These are phyloP conservation scores for Callorhinus ursinus DNA, from an alignment of 2,113 vertebrate genomes.

Conservation along the genomic window DNA sequence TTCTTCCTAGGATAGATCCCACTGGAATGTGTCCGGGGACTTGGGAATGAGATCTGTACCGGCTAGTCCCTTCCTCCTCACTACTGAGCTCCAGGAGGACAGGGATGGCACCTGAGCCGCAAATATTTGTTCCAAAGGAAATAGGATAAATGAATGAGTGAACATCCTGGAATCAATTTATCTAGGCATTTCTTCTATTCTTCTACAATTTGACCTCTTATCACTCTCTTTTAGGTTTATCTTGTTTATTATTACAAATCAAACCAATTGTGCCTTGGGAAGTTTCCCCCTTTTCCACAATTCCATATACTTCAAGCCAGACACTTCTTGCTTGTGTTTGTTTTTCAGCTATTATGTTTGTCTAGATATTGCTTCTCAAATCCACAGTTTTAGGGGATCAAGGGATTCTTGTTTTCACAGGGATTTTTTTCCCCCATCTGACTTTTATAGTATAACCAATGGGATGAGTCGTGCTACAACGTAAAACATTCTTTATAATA, in stretches of 20 bases:
- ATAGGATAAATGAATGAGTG: neutral
- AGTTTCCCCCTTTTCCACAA: neutral
- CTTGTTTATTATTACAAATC: constrained; percentile 8
- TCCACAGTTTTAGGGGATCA: neutral
- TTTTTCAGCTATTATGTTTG: neutral
- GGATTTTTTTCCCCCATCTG: neutral
- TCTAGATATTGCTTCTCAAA: neutral
- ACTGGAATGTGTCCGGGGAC: neutral
- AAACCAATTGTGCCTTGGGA: neutral
- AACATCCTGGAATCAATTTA: neutral
- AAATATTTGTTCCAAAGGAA: constrained; percentile 43
- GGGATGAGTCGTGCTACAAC: neutral
- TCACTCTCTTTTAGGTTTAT: constrained; percentile 9
- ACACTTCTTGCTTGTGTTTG: neutral
- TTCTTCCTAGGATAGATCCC: constrained; percentile 59
- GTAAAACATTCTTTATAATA: constrained; percentile 25
- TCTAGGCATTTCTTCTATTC: neutral
- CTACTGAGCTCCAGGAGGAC: neutral
- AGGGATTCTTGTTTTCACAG: neutral
- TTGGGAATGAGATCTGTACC: neutral
- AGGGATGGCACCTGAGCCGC: neutral
- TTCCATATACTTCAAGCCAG: neutral
- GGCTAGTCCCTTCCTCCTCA: neutral
- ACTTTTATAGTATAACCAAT: neutral
- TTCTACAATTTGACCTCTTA: neutral